Conservation (phyloP, 2,797 vertebrate genomes). For the Sebastes taczanowskii region DNA sequence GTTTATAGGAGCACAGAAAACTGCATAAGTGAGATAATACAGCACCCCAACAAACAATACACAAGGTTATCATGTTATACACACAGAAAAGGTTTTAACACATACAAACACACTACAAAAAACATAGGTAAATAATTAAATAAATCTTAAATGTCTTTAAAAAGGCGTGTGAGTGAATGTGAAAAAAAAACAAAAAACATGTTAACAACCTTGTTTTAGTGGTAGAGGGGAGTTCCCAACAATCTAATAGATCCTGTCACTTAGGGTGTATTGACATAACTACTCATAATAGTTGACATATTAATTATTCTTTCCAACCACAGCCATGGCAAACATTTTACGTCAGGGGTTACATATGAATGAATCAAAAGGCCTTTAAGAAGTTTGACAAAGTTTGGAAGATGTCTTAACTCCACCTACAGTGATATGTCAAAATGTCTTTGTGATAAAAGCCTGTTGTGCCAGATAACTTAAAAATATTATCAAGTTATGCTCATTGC, state of each 20-base stretch:
- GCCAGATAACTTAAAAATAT: not conserved
- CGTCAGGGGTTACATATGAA: not conserved
- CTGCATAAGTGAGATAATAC: no score
- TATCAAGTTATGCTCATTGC: not conserved
- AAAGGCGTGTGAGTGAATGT: not conserved
- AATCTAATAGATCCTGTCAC: not conserved
- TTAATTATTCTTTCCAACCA: not conserved
- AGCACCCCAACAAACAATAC: no score
- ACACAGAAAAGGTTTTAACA: no score
- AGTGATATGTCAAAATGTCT: not conserved
- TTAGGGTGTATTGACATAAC: not conserved
- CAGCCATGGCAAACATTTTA: not conserved
- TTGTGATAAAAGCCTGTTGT: not conserved
- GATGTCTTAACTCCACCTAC: not conserved
- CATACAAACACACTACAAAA: no score
- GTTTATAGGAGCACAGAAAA: not conserved
- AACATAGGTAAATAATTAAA: not conserved
- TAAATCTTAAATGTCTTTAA: not conserved
- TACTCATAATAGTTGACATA: not conserved
- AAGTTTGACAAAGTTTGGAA: not conserved
- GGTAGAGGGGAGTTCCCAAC: not conserved
- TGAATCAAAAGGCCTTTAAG: not conserved
- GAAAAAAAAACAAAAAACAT: not conserved
- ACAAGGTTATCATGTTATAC: no score
- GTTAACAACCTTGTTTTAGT: not conserved